Conservation (phyloP, 1,140 invertebrate genomes). For the Hormaphis cornu region DNA sequence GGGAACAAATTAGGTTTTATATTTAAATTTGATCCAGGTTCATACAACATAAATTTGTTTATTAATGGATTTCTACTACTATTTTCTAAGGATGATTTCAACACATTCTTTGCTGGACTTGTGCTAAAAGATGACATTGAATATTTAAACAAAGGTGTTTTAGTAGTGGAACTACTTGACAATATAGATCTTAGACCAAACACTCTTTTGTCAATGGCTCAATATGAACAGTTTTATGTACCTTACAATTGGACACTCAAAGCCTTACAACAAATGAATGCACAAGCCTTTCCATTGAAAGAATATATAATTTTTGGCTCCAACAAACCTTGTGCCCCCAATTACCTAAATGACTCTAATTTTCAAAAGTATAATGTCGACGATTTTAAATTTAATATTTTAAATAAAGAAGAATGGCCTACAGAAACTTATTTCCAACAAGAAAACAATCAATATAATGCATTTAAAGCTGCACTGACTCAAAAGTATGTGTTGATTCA, state of each 20-base stretch:
- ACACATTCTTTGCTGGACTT: constrained; percentile 42
- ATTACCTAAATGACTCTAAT: constrained; percentile 7
- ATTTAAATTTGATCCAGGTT: neutral
- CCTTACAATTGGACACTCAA: constrained; percentile 56
- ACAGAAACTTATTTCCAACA: constrained; percentile 42
- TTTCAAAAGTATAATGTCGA: constrained; percentile 16
- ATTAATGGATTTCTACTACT: constrained; percentile 11
- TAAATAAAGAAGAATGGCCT: constrained; percentile 43
- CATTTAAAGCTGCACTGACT: constrained; percentile 50
- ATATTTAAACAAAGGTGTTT: constrained; percentile 1
- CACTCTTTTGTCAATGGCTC: constrained; percentile 50
- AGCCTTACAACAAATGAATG: constrained; percentile 48
- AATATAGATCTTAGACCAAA: constrained; percentile 41
- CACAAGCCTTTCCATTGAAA: constrained; percentile 51
- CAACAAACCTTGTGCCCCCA: neutral
- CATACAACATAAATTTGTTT: constrained; percentile 12
- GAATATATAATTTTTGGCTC: constrained; percentile 51
- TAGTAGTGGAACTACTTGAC: constrained; percentile 32
- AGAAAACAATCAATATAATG: constrained; percentile 50
- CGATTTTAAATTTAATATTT: constrained; percentile 35
- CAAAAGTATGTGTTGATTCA: constrained; percentile 63
- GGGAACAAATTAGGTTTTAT: constrained; percentile 21
- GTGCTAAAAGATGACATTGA: constrained; percentile 43
- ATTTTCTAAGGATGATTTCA: constrained; percentile 24
- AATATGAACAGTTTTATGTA: constrained; percentile 57